These are phyloP conservation scores for Caenorhabditis sp. DNA, from an alignment of 2,888 invertebrate genomes.

Conservation along the genomic window DNA sequence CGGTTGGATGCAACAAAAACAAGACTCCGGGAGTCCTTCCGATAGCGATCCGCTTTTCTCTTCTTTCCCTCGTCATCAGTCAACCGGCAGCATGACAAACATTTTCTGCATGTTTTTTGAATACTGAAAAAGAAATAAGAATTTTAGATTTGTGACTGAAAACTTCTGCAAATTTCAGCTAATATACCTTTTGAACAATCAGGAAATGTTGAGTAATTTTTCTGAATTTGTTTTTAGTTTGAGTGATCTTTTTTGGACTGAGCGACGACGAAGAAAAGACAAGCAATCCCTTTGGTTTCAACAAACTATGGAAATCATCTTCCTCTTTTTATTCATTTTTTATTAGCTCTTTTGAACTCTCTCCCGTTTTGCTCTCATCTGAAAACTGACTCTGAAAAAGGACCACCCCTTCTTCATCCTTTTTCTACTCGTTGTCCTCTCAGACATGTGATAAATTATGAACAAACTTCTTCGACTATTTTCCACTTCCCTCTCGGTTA, in stretches of 20 bases:
- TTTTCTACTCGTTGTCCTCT: conserved; percentile 13
- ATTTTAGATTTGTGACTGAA: not conserved
- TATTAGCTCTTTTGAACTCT: conserved; percentile 11
- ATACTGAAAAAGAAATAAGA: conserved; percentile 1
- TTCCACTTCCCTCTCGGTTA: not conserved
- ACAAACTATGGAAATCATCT: no score
- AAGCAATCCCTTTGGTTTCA: not conserved
- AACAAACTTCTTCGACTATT: conserved; percentile 28
- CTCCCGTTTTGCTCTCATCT: not conserved
- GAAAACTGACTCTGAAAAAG: conserved; percentile 21
- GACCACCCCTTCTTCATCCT: conserved; percentile 12
- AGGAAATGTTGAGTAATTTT: conserved; percentile 5
- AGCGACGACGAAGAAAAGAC: no score
- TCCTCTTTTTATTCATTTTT: no score
- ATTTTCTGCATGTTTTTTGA: not conserved
- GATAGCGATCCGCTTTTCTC: conserved; percentile 12
- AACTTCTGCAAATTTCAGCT: conserved; percentile 6
- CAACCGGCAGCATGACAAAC: conserved; percentile 26
- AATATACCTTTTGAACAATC: not conserved
- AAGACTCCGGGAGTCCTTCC: conserved; percentile 12
- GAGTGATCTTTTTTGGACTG: no score
- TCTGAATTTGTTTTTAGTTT: not conserved
- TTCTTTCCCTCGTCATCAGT: conserved; percentile 23
- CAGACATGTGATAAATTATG: conserved; percentile 42
- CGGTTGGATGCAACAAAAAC: conserved; percentile 8